Percentiles rank a stretch among this genome's conserved stretches.
Conservation (phyloP, 1,140 invertebrate species). For the Apis florea region DNA sequence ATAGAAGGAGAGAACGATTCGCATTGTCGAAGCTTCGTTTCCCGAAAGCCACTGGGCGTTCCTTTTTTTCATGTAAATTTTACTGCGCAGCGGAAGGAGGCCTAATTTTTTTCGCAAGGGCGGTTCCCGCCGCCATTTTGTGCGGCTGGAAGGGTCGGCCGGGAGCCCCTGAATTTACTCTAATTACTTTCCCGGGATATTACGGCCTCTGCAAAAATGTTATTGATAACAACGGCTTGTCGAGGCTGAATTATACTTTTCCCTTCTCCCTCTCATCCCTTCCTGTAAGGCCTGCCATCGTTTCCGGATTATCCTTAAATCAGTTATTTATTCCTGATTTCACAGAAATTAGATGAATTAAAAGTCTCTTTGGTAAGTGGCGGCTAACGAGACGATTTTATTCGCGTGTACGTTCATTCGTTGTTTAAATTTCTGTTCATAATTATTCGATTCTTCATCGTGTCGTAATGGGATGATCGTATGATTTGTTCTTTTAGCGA, state of each 20-base stretch:
- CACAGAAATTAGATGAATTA: slow-evolving; percentile 6
- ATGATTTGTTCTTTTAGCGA: background rate
- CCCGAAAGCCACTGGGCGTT: slow-evolving; percentile 64
- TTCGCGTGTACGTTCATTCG: background rate
- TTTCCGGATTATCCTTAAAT: slow-evolving; percentile 54
- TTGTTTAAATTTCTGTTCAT: background rate
- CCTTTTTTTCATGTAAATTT: slow-evolving; percentile 72
- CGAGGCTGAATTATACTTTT: slow-evolving; percentile 52
- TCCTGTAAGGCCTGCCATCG: background rate
- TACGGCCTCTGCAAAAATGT: slow-evolving; percentile 71
- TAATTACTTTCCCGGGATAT: slow-evolving; percentile 75
- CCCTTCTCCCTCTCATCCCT: background rate
- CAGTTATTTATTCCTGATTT: slow-evolving; percentile 58
- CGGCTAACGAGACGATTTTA: background rate
- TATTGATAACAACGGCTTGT: slow-evolving; percentile 73
- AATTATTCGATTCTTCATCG: background rate
- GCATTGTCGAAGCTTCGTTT: slow-evolving; percentile 66
- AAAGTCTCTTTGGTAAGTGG: background rate
- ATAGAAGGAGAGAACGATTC: slow-evolving; percentile 5
- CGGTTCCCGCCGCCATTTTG: slow-evolving; percentile 76
- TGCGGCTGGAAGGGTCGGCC: slow-evolving; percentile 70
- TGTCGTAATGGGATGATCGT: background rate
- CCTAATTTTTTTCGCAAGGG: slow-evolving; percentile 75
- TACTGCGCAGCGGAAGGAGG: slow-evolving; percentile 68
- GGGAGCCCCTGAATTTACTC: slow-evolving; percentile 75